Conservation (phyloP, 2,888 invertebrate species). For the Oxyscelio sp. region DNA sequence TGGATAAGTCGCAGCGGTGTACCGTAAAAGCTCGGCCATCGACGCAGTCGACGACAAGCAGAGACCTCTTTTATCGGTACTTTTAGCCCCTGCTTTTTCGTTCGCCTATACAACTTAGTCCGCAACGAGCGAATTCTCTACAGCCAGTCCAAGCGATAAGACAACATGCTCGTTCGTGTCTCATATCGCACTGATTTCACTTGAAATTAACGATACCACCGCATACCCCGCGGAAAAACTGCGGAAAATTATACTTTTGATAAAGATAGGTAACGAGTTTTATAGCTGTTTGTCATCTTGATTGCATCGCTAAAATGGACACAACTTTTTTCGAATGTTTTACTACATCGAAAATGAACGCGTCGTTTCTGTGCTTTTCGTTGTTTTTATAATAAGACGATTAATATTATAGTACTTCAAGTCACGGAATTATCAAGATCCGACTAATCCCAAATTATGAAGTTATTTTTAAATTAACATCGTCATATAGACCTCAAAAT, state of each 20-base stretch:
- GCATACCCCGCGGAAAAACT: slow-evolving; percentile 17
- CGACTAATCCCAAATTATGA: too few relatives aligned
- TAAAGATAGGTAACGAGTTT: slow-evolving; percentile 55
- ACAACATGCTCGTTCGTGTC: slow-evolving; percentile 46
- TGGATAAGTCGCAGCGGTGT: slow-evolving; percentile 63
- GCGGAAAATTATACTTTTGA: slow-evolving; percentile 42
- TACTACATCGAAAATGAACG: background rate
- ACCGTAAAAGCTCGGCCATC: slow-evolving; percentile 63
- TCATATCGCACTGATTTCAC: slow-evolving; percentile 50
- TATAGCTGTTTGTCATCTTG: slow-evolving; percentile 45
- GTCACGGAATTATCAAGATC: too few relatives aligned
- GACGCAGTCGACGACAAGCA: slow-evolving; percentile 37
- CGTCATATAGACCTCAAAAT: background rate
- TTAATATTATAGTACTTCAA: too few relatives aligned
- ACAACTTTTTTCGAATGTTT: slow-evolving; percentile 10
- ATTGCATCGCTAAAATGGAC: background rate
- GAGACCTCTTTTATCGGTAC: slow-evolving; percentile 69
- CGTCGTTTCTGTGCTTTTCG: slow-evolving; percentile 13
- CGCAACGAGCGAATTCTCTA: slow-evolving; percentile 64
- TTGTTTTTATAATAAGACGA: background rate
- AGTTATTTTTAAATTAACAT: background rate
- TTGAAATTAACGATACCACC: slow-evolving; percentile 44
- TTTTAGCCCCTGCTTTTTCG: slow-evolving; percentile 71
- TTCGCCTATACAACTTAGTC: slow-evolving; percentile 46
- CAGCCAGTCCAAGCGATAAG: slow-evolving; percentile 64